Base-by-base conservation (phyloP, 2,888 invertebrate species). In the Agrilus cyanescens region DNA sequence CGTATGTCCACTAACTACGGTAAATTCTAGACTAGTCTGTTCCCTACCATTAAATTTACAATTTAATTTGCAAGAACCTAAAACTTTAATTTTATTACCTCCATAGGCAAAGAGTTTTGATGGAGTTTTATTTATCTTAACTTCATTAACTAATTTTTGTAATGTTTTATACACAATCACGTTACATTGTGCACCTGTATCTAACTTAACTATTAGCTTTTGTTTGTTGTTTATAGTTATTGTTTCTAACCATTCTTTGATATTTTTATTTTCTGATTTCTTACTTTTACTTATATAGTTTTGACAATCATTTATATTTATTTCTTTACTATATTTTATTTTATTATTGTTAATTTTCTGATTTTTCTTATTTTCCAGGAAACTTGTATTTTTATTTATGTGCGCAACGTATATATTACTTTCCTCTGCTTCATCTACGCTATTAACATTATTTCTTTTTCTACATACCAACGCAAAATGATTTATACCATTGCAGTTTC, bases 131-230 rank as follows among this genome's bases (percentile, higher is more conserved):
- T n/a, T n/a, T n/a, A n/a, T n/a, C n/a, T n/a, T n/a, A n/a, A n/a
- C n/a, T n/a, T n/a, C n/a, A n/a, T n/a, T n/a, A n/a, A n/a, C n/a
- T n/a, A n/a, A n/a, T n/a, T n/a, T n/a, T n/a, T n/a, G n/a, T n/a
- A n/a, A n/a, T n/a, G n/a, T n/a, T n/a, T n/a, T n/a, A n/a, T n/a
- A n/a, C n/a, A n/a, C n/a, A n/a, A n/a, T n/a, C n/a, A 37, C 42
- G n/a, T 29, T 37, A 20, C 32, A 37, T 25, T 31, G 37, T 31
- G 42, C 37, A 16, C 42, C 42, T 37, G 37, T 42, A 13, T 37
- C 37, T 37, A 42, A 29, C 12, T 39, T 38, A 5, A 20, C 31
- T 37, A 8, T 37, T 7, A 42, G 18, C 30, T 37, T 29, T n/a
- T n/a, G n/a, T 16, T 33, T 34, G 12, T 39, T 39, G 12, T 34